These are phyloP conservation scores for Lutjanus campechanus DNA, from an alignment of 2,797 vertebrate genomes.

Conservation along the genomic window DNA sequence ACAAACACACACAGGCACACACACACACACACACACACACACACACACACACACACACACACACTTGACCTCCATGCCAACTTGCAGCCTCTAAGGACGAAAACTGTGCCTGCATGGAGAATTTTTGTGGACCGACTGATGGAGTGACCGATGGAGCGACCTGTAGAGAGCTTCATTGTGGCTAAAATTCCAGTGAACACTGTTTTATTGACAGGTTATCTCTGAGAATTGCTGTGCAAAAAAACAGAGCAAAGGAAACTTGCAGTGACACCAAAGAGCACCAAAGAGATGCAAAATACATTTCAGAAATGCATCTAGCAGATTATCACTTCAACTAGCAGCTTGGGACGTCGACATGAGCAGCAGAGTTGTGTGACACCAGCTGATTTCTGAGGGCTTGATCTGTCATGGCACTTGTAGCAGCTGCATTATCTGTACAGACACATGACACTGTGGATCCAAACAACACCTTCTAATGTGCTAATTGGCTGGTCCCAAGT, in stretches of 20 bases:
- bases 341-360: constrained; percentile 15
- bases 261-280: not conserved
- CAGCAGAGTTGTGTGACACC: constrained; percentile 2
- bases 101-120: too few relatives aligned
- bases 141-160: too few relatives aligned
- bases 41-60: too few relatives aligned
- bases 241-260: not conserved
- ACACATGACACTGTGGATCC: constrained; percentile 43
- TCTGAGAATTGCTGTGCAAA: not conserved
- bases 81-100: too few relatives aligned
- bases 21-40: too few relatives aligned
- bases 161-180: too few relatives aligned
- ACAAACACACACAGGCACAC: too few relatives aligned
- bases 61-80: too few relatives aligned
- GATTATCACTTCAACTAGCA: not conserved
- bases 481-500: constrained; percentile 61
- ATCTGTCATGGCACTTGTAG: constrained; percentile 30
- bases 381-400: constrained; percentile 34
- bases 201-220: not conserved
- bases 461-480: constrained; percentile 53
- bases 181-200: not conserved
- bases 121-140: too few relatives aligned
- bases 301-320: not conserved
- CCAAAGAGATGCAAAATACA: not conserved
- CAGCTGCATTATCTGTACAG: constrained; percentile 20